Conservation (phyloP, 2,113 vertebrate genomes). For the Neodon shergylaensis region DNA sequence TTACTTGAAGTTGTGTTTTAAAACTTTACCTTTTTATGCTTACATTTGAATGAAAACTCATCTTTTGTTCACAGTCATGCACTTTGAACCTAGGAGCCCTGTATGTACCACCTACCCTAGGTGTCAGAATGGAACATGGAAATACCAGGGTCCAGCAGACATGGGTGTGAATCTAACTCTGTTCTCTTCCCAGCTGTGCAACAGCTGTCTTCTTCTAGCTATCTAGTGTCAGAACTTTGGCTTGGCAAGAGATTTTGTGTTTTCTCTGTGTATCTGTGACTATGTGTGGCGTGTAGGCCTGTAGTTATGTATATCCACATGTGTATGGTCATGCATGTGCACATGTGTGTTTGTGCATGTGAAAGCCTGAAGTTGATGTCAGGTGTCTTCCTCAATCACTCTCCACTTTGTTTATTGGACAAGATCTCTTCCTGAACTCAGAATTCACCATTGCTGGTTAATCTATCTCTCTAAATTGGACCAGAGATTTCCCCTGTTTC, state of each 20-base stretch:
- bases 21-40: neutral
- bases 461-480: too few relatives aligned
- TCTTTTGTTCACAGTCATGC: neutral
- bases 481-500: neutral
- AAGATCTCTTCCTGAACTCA: neutral
- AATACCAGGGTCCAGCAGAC: neutral
- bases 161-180: neutral
- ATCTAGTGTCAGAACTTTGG: neutral
- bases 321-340: neutral
- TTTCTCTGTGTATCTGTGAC: neutral
- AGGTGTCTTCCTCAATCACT: neutral
- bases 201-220: neutral
- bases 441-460: neutral
- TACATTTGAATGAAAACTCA: neutral
- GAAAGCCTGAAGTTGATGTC: neutral
- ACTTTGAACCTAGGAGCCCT: neutral
- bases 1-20: neutral
- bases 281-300: neutral
- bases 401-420: neutral
- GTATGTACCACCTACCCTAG: rapidly evolving
- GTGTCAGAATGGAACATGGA: rapidly evolving
- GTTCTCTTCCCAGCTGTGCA: neutral
- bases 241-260: neutral
- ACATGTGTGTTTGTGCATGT: neutral
- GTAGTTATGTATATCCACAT: too few relatives aligned